These are phyloP conservation scores for Grus americana DNA, from an alignment of 2,113 vertebrate genomes.

Conservation along the genomic window DNA sequence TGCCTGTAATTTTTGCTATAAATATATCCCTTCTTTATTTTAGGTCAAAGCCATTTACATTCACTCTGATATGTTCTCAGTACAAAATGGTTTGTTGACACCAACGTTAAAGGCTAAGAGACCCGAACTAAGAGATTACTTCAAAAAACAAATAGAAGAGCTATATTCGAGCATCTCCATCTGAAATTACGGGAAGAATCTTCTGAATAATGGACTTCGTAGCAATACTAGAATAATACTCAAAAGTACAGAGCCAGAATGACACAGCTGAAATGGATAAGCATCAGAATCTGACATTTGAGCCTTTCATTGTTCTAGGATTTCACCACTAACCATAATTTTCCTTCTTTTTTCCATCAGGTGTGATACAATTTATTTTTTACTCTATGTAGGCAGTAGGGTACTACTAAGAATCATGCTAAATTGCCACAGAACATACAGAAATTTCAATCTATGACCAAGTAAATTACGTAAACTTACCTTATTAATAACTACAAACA, in stretches of 20 bases:
- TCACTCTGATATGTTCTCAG: slow-evolving; percentile 94
- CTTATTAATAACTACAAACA: slow-evolving; percentile 51
- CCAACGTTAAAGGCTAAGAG: slow-evolving; percentile 96
- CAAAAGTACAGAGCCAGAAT: slow-evolving; percentile 55
- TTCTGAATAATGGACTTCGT: slow-evolving; percentile 60
- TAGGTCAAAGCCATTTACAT: slow-evolving; percentile 96
- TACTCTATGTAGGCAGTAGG: slow-evolving; percentile 53
- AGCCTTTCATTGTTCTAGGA: slow-evolving; percentile 68
- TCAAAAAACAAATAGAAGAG: slow-evolving; percentile 90
- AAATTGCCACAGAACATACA: slow-evolving; percentile 61
- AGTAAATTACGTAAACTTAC: slow-evolving; percentile 64
- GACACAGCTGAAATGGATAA: slow-evolving; percentile 59
- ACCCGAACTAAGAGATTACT: slow-evolving; percentile 93
- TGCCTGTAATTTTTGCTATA: neutral
- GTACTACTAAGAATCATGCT: slow-evolving; percentile 55
- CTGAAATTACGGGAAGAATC: slow-evolving; percentile 75
- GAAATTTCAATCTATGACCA: slow-evolving; percentile 37
- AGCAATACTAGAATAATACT: slow-evolving; percentile 75
- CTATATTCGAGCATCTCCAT: slow-evolving; percentile 91
- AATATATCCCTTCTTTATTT: slow-evolving; percentile 51
- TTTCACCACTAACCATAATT: slow-evolving; percentile 62
- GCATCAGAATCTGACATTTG: slow-evolving; percentile 55
- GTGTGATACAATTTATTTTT: slow-evolving; percentile 57
- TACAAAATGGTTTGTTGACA: slow-evolving; percentile 93
- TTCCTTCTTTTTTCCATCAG: slow-evolving; percentile 57